These are phyloP conservation scores for Trachymyrmex septentrionalis DNA, from an alignment of 1,140 invertebrate species.

Conservation along the genomic window DNA sequence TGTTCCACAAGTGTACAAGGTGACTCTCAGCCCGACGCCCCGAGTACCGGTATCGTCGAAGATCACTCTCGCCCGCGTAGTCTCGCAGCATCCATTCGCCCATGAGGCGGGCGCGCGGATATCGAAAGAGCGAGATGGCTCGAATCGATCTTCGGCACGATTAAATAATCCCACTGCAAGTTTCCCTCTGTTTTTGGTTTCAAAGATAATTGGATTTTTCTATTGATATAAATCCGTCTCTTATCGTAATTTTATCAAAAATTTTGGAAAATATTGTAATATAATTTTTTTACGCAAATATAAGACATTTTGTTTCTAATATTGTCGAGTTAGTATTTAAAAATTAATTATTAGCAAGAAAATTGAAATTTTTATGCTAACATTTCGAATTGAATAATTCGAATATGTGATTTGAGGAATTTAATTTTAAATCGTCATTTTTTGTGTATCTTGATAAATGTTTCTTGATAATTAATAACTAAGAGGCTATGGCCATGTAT, in stretches of 20 bases:
- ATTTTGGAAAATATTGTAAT: background rate
- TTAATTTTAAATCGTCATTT: background rate
- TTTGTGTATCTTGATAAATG: no score
- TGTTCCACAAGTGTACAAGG: constrained; percentile 4
- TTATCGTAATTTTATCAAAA: background rate
- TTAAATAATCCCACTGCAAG: constrained; percentile 26
- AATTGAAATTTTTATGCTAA: background rate
- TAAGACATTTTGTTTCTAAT: background rate
- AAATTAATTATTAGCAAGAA: background rate
- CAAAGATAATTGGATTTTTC: background rate
- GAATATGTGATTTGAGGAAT: background rate
- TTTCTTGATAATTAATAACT: background rate
- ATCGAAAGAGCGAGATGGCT: constrained; percentile 42
- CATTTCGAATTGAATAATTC: constrained; percentile 5
- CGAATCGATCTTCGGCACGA: constrained; percentile 45
- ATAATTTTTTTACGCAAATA: background rate
- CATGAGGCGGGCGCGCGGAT: constrained; percentile 66
- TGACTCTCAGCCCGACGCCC: background rate
- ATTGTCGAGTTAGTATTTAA: background rate
- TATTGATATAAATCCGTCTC: background rate
- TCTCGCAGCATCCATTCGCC: constrained; percentile 3
- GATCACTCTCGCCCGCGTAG: constrained; percentile 9
- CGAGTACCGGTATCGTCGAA: background rate
- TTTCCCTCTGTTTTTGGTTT: constrained; percentile 14
- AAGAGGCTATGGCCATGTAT: constrained; percentile 16